A percentile compares a stretch with the other conserved stretches of the same genome.
Evolutionary conservation across 2,113 vertebrate genomes (phyloP).

Genomic region (Lethenteron camtschaticum): DNA sequence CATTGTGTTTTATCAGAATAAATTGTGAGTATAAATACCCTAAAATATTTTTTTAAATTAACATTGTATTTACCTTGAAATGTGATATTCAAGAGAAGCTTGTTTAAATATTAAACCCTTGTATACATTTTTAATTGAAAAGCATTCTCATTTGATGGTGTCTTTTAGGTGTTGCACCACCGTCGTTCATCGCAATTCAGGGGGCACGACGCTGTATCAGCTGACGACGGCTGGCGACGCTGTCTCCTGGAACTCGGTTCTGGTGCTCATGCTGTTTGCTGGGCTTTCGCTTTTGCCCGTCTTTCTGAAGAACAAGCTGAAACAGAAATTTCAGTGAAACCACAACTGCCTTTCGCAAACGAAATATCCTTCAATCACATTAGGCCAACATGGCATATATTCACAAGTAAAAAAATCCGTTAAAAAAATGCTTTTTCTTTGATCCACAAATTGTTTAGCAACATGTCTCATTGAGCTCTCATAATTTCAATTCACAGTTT

Average conservation of each 20-base stretch:
- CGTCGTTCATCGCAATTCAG: constrained; percentile 90
- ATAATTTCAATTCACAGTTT: too few species aligned
- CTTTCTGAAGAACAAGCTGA: constrained; percentile 73
- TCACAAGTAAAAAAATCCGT: too few species aligned
- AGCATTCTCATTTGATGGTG: background rate
- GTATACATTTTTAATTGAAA: constrained; percentile 4
- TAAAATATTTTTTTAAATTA: too few species aligned
- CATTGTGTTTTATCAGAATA: background rate
- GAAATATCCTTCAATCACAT: background rate
- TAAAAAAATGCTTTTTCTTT: too few species aligned
- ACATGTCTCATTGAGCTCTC: too few species aligned
- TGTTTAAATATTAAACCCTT: constrained; percentile 5
- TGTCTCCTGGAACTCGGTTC: constrained; percentile 88
- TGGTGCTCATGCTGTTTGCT: constrained; percentile 61
- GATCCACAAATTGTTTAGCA: too few species aligned
- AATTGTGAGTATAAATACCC: background rate
- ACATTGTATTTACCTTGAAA: background rate
- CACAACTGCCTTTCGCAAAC: background rate
- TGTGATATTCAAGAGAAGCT: background rate
- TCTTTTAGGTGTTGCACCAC: constrained; percentile 63
- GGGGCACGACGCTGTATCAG: constrained; percentile 85
- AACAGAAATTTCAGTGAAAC: constrained; percentile 59
- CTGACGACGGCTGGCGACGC: constrained; percentile 91
- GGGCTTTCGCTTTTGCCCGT: constrained; percentile 76
- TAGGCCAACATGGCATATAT: too few species aligned